A percentile compares a stretch with the other conserved stretches of the same genome.
Conservation (phyloP, 2,797 vertebrate genomes). For the Tauraco hartlaubi region DNA sequence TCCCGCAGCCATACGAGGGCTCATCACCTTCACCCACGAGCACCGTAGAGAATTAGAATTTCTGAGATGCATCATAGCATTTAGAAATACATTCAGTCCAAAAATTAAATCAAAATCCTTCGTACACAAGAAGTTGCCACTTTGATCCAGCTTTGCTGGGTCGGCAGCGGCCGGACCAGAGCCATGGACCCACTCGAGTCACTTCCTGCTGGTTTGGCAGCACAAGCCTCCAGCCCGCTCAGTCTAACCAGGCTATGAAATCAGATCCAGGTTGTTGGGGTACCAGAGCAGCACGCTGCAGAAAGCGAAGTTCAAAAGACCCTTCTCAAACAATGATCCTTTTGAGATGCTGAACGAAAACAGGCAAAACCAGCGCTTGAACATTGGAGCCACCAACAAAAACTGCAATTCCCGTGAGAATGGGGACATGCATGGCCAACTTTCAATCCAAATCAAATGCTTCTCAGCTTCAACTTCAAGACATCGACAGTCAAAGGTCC, state of each 20-base stretch:
- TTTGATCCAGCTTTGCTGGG: background rate
- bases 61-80: too few relatives aligned
- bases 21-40: background rate
- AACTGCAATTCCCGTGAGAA: background rate
- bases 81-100: background rate
- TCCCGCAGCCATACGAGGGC: background rate
- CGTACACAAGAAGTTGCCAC: background rate
- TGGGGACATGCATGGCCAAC: fast-evolving
- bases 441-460: background rate
- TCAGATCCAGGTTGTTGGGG: background rate
- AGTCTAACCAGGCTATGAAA: background rate
- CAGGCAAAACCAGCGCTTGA: background rate
- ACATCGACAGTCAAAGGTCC: background rate
- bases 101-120: background rate
- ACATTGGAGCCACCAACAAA: background rate
- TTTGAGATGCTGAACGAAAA: background rate
- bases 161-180: background rate
- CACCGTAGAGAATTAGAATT: background rate
- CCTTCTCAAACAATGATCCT: background rate
- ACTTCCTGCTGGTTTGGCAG: too few relatives aligned
- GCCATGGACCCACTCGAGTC: background rate
- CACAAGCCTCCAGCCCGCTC: background rate
- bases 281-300: background rate
- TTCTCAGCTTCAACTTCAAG: background rate
- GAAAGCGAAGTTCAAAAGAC: background rate